A percentile compares a stretch with the other conserved stretches of the same genome.
phyloP scores from a whole-genome alignment of 2,113 vertebrate genomes.

The Limnothrissa miodon region DNA sequence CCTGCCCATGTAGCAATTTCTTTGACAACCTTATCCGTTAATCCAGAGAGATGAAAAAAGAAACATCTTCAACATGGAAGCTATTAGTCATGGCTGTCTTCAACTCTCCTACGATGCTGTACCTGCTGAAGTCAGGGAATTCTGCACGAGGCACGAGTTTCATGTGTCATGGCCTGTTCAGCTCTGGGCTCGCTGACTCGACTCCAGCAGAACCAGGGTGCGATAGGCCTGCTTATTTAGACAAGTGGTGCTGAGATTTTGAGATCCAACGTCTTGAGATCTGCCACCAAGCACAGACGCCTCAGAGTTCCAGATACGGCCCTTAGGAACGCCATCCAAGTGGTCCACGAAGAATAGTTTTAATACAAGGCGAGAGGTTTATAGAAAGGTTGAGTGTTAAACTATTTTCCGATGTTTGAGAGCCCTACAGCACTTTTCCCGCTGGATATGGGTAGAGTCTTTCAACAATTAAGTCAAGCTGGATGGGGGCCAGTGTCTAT shows the following conservation, averaged over 20 bases:
- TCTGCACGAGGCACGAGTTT: not conserved
- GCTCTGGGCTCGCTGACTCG: not conserved
- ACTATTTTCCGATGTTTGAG: slow-evolving; percentile 47
- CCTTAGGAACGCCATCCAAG: not conserved
- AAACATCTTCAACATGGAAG: not conserved
- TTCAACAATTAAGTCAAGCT: slow-evolving; percentile 46
- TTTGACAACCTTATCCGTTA: slow-evolving; percentile 14
- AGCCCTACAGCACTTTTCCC: slow-evolving; percentile 34
- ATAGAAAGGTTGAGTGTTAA: slow-evolving; percentile 42
- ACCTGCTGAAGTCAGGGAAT: not conserved
- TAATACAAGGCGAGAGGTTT: slow-evolving; percentile 40
- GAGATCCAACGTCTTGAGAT: not conserved
- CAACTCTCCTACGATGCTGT: not conserved
- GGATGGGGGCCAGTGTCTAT: slow-evolving; percentile 42
- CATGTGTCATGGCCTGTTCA: not conserved
- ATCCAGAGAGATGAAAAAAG: not conserved
- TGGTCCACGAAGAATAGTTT: slow-evolving; percentile 27
- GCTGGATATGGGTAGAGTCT: slow-evolving; percentile 31
- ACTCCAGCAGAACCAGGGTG: not conserved
- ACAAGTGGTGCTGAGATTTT: not conserved
- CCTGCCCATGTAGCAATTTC: not conserved
- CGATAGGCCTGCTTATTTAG: not conserved
- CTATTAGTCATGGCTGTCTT: slow-evolving; percentile 9
- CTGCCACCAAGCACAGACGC: not conserved
- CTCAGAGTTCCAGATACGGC: not conserved